Conservation (phyloP, 2,888 invertebrate genomes). For the Campaea margaritaria region DNA sequence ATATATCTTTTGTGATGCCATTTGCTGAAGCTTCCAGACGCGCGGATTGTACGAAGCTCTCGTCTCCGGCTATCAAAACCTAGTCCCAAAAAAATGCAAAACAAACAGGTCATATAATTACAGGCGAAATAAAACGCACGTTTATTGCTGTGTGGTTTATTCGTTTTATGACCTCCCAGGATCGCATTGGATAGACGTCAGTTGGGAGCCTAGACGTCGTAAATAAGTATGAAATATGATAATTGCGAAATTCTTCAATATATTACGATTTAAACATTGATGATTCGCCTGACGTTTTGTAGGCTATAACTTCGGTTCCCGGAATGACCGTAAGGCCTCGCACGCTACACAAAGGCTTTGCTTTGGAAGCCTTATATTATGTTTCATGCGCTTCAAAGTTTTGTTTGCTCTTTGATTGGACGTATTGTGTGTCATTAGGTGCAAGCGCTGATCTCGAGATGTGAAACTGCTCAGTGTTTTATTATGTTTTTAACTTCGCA, state of each 20-base stretch:
- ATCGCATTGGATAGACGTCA: constrained; percentile 77
- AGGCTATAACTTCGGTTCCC: constrained; percentile 79
- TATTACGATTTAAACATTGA: constrained; percentile 85
- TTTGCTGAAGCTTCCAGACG: not conserved
- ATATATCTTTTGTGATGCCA: too few relatives aligned
- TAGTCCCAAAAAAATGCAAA: constrained; percentile 61
- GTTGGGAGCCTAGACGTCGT: constrained; percentile 81
- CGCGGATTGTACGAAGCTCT: not conserved
- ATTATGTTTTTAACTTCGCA: too few relatives aligned
- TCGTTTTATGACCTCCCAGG: constrained; percentile 76
- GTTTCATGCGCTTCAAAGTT: constrained; percentile 52
- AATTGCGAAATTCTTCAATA: constrained; percentile 85
- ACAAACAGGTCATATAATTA: constrained; percentile 67
- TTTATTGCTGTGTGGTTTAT: constrained; percentile 76
- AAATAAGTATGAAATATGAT: constrained; percentile 85
- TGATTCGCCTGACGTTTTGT: constrained; percentile 83
- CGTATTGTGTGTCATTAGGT: constrained; percentile 52
- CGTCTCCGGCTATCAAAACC: constrained; percentile 7
- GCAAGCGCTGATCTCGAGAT: not conserved
- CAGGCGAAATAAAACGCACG: constrained; percentile 72
- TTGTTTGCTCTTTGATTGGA: constrained; percentile 60
- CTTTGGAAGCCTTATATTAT: constrained; percentile 50
- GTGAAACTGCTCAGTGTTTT: too few relatives aligned
- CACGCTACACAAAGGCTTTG: constrained; percentile 47
- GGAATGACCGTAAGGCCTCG: constrained; percentile 56